phyloP scores from a whole-genome alignment of 2,113 vertebrate species.

The Menidia beryllina region DNA sequence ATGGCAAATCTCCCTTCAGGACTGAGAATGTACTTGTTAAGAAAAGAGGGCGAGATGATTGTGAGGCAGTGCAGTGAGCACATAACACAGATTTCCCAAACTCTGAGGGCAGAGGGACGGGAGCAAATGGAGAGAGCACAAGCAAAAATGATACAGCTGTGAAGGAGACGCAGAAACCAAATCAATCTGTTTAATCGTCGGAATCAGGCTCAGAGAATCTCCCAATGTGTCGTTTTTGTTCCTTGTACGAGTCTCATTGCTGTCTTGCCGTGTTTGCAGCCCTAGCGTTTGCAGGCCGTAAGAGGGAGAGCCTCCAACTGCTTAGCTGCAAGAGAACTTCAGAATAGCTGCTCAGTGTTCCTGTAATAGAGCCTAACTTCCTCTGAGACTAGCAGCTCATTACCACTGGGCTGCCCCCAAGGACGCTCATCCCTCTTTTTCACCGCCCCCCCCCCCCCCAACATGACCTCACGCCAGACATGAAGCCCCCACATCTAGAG shows the following conservation, averaged over 20 bases:
- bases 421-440: constrained; percentile 31
- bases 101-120: background rate
- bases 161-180: background rate
- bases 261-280: background rate
- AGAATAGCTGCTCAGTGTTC: constrained; percentile 72
- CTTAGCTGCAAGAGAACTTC: constrained; percentile 58
- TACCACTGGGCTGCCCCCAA: constrained; percentile 69
- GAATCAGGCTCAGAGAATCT: background rate
- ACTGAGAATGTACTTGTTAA: constrained; percentile 7
- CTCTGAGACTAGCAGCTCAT: constrained; percentile 78
- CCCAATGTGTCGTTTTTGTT: background rate
- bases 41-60: background rate
- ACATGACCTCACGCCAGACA: constrained; percentile 48
- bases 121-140: background rate
- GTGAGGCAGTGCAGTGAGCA: background rate
- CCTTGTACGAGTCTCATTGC: too few relatives aligned
- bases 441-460: constrained; percentile 34
- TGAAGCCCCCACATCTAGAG: constrained; percentile 28
- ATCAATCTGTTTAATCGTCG: constrained; percentile 1
- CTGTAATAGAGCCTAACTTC: constrained; percentile 69
- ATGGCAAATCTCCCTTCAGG: constrained; percentile 19
- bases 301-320: constrained; percentile 39
- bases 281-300: constrained; percentile 15
- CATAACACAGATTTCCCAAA: background rate
- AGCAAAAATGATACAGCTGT: background rate